Conservation (phyloP, 2,888 invertebrate species). For the Andrena bicolor region DNA sequence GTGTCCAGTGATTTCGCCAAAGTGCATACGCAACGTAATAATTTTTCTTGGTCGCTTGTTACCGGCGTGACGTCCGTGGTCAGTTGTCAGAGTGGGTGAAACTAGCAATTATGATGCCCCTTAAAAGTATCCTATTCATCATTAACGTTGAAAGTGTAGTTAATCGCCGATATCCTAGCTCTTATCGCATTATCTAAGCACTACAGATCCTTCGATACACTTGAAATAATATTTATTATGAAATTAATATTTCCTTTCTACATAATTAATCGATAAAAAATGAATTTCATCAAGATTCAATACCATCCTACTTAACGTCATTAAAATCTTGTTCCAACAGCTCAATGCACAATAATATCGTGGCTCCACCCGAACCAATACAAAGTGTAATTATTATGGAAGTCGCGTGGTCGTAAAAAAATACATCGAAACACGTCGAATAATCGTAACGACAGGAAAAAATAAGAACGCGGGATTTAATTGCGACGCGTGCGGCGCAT, state of each 20-base stretch:
- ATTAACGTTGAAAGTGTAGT: background rate
- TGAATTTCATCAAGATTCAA: background rate
- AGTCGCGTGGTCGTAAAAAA: background rate
- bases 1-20: conserved; percentile 6
- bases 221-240: too few species aligned
- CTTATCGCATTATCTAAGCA: background rate
- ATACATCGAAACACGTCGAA: conserved; percentile 5
- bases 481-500: conserved; percentile 23
- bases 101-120: background rate
- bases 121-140: background rate
- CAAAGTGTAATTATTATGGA: background rate
- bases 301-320: background rate
- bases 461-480: conserved; percentile 39
- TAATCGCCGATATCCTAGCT: background rate
- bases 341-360: background rate
- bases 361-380: background rate
- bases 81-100: background rate
- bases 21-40: conserved; percentile 1
- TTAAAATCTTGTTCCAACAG: background rate
- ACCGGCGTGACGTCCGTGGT: background rate
- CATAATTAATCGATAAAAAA: too few species aligned
- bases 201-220: background rate
- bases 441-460: background rate
- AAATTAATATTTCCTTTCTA: too few species aligned
- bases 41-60: background rate